Conservation (phyloP, 2,888 invertebrate genomes). For the Agelastica alni region DNA sequence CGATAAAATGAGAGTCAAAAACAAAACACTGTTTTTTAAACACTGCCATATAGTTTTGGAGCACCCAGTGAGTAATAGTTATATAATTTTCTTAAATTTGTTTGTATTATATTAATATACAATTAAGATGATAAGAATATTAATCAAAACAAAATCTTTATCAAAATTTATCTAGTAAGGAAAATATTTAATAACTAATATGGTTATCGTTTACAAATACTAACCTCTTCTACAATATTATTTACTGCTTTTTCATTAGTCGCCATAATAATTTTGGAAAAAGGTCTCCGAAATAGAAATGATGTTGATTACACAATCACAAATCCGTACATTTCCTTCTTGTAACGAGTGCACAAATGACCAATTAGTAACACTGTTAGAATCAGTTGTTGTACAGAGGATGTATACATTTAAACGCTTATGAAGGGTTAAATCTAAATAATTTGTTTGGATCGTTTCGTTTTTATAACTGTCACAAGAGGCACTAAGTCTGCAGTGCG, state of each 20-base stretch:
- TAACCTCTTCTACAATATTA: neutral
- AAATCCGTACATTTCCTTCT: conserved; percentile 33
- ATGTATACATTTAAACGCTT: conserved; percentile 37
- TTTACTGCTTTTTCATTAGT: conserved; percentile 9
- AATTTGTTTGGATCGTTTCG: conserved; percentile 36
- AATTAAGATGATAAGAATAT: no score
- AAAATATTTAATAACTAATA: no score
- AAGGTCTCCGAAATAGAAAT: no score
- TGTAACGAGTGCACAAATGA: conserved; percentile 25
- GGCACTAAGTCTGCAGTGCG: neutral
- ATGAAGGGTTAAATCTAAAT: conserved; percentile 35
- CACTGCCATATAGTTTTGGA: no score
- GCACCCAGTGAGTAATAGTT: no score
- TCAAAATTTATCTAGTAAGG: no score
- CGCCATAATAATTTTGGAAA: neutral
- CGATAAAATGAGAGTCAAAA: no score
- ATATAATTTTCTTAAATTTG: no score
- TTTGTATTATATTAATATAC: no score
- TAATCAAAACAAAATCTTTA: no score
- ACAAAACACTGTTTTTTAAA: no score
- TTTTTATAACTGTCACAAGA: conserved; percentile 25
- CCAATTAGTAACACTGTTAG: conserved; percentile 33
- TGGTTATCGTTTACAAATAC: no score
- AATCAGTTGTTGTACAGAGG: conserved; percentile 30
- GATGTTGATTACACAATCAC: conserved; percentile 13